phyloP scores from a whole-genome alignment of 2,113 vertebrate genomes.

The Aix galericulata region DNA sequence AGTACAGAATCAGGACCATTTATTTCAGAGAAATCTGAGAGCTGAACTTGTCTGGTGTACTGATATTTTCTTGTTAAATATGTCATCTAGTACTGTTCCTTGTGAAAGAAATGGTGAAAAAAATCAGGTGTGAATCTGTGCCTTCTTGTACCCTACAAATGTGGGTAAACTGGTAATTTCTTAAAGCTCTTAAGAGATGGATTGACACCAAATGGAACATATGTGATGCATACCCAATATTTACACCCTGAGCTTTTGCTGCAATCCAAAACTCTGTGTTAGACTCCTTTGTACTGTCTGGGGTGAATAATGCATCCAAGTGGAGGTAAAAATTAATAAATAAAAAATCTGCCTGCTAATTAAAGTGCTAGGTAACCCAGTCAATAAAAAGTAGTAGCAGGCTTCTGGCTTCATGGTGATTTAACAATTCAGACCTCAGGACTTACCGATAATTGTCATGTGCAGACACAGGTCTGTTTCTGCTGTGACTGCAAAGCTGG shows the following conservation, averaged over 20 bases:
- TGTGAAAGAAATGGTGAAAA: neutral
- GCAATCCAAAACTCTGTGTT: neutral
- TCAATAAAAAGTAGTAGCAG: neutral
- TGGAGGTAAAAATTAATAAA: neutral
- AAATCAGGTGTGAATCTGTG: neutral
- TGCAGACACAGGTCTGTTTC: neutral
- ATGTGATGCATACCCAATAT: neutral
- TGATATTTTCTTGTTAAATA: neutral
- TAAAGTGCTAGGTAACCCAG: neutral
- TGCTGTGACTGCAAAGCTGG: neutral
- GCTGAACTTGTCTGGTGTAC: neutral
- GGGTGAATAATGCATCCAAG: neutral
- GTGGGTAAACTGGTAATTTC: neutral
- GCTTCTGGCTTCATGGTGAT: neutral
- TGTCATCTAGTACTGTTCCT: neutral
- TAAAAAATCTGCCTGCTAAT: neutral
- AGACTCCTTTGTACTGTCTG: neutral
- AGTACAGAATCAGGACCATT: neutral
- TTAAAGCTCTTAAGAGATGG: neutral
- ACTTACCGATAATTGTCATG: neutral
- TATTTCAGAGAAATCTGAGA: neutral
- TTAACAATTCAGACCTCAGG: neutral
- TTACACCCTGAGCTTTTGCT: neutral
- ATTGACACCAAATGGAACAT: fast-evolving
- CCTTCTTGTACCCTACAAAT: neutral